Conservation (phyloP, 2,888 invertebrate species). For the Hoplodrina ambigua region DNA sequence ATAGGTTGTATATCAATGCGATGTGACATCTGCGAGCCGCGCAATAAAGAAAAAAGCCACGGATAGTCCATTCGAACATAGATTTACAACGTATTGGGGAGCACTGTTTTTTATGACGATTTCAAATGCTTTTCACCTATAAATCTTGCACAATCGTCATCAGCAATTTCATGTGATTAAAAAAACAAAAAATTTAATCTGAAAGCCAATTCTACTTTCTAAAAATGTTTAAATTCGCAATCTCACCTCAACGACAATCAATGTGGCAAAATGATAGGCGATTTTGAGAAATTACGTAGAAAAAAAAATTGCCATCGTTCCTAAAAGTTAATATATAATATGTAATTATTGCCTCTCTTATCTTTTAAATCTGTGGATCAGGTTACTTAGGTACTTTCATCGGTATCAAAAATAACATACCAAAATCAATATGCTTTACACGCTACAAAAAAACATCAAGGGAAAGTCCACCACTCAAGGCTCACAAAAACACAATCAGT, state of each 20-base stretch:
- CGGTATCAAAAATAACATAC: conserved; percentile 2
- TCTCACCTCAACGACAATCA: too few relatives aligned
- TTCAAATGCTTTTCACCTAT: conserved; percentile 41
- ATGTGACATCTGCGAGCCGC: conserved; percentile 52
- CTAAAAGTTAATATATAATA: too few relatives aligned
- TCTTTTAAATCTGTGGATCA: neutral
- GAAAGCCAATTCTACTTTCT: too few relatives aligned
- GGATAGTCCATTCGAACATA: conserved; percentile 57
- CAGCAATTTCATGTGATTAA: conserved; percentile 17
- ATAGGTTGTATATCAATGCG: conserved; percentile 50
- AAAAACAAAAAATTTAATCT: too few relatives aligned
- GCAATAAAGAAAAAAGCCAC: conserved; percentile 58
- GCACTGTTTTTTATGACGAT: conserved; percentile 35
- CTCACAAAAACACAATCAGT: conserved; percentile 67
- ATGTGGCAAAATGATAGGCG: too few relatives aligned
- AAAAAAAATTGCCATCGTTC: too few relatives aligned
- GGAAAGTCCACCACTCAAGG: conserved; percentile 41
- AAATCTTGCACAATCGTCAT: conserved; percentile 28
- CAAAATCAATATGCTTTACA: conserved; percentile 51
- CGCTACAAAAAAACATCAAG: conserved; percentile 48
- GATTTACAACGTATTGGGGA: conserved; percentile 53
- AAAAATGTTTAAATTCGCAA: too few relatives aligned
- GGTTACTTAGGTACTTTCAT: neutral
- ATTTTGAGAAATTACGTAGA: too few relatives aligned
- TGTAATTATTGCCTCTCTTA: too few relatives aligned